These are phyloP conservation scores for Ispidina picta DNA, from an alignment of 2,797 vertebrate genomes.

Conservation along the genomic window DNA sequence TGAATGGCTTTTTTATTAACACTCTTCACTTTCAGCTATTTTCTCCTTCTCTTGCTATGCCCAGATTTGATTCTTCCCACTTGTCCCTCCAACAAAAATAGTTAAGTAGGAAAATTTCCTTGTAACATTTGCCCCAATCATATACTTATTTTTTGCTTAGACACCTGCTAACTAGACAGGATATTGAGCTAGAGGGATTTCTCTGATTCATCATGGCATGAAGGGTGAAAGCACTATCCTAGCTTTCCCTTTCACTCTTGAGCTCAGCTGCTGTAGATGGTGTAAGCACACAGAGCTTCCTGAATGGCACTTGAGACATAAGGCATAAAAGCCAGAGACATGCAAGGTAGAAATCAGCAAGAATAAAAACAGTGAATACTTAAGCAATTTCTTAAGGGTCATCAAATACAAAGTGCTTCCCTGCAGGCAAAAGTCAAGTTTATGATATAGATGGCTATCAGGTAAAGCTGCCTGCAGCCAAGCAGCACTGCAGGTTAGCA, in stretches of 20 bases:
- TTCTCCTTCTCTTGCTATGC: neutral
- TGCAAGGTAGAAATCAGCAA: neutral
- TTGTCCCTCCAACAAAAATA: neutral
- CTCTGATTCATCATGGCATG: neutral
- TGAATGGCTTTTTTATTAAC: constrained; percentile 16
- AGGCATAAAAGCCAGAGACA: neutral
- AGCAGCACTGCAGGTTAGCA: neutral
- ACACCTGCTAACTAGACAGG: neutral
- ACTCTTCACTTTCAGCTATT: neutral
- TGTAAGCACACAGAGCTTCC: neutral
- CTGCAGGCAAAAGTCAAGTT: neutral
- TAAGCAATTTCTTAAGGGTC: neutral
- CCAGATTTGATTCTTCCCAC: neutral
- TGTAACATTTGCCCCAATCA: neutral
- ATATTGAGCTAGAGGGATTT: neutral
- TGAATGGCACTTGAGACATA: neutral
- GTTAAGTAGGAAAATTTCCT: neutral
- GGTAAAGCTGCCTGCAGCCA: neutral
- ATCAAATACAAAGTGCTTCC: neutral
- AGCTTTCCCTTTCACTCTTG: neutral
- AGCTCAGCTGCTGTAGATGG: neutral
- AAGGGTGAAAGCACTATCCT: neutral
- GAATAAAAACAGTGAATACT: neutral
- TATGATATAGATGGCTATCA: neutral
- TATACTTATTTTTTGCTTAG: neutral